A percentile compares a stretch with the other conserved stretches of the same genome.
phyloP scores from a whole-genome alignment of 2,797 vertebrate genomes.

The Pseudopleuronectes americanus region DNA sequence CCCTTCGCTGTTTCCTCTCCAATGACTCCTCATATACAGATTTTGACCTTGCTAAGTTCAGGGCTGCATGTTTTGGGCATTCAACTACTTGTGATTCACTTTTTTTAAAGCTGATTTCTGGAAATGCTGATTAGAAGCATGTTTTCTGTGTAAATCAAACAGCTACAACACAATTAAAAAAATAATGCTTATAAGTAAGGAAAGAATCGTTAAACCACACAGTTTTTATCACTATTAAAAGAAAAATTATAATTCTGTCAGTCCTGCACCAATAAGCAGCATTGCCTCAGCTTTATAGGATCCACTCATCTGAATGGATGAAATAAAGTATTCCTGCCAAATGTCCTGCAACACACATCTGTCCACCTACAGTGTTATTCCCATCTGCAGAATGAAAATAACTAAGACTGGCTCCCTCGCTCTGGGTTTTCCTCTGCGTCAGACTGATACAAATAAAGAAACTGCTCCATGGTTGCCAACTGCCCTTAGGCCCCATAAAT shows the following conservation, averaged over 20 bases:
- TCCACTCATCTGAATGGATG: constrained; percentile 1
- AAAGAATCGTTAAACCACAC: no score
- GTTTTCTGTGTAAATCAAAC: not conserved
- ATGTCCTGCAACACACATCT: constrained; percentile 23
- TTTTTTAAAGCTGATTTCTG: not conserved
- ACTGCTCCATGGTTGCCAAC: not conserved
- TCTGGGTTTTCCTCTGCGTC: constrained; percentile 3
- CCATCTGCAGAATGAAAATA: constrained; percentile 43
- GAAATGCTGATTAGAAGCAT: not conserved
- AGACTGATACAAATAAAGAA: constrained; percentile 16
- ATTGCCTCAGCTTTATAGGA: not conserved
- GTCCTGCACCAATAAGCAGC: not conserved
- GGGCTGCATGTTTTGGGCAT: not conserved
- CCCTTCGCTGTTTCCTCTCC: not conserved
- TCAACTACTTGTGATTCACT: not conserved
- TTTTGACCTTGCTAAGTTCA: not conserved
- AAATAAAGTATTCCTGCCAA: constrained; percentile 18
- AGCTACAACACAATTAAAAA: not conserved
- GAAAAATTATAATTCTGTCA: not conserved
- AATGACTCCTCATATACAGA: not conserved
- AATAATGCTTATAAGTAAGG: no score
- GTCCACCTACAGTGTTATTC: constrained; percentile 4
- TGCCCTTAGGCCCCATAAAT: constrained; percentile 15
- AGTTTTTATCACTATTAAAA: not conserved
- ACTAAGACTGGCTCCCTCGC: constrained; percentile 11